Conservation (phyloP, 2,888 invertebrate genomes). For the Drosophila antonietae region DNA sequence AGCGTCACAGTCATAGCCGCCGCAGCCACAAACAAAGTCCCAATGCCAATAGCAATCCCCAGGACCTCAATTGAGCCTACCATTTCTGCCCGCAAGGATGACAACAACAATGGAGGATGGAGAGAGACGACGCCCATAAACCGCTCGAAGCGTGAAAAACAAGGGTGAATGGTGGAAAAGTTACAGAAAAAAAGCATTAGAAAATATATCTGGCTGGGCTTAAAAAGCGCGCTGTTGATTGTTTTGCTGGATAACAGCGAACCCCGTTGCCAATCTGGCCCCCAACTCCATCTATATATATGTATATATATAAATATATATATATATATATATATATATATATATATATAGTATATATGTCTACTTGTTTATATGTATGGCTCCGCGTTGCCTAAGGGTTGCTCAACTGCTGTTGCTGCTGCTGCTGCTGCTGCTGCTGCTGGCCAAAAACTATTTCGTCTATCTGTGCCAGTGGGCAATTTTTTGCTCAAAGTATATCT, state of each 20-base stretch:
- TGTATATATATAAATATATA: not conserved
- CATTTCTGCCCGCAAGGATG: constrained; percentile 55
- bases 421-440: constrained; percentile 7
- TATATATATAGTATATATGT: too few relatives aligned
- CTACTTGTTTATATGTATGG: not conserved
- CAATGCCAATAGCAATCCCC: constrained; percentile 67
- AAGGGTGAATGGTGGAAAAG: constrained; percentile 80
- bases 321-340: not conserved
- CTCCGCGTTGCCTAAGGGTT: constrained; percentile 63
- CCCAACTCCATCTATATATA: constrained; percentile 35
- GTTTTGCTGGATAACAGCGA: constrained; percentile 72
- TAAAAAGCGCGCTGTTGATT: constrained; percentile 79
- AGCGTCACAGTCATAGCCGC: constrained; percentile 47
- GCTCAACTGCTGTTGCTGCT: constrained; percentile 20
- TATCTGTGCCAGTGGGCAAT: constrained; percentile 70
- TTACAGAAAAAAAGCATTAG: constrained; percentile 81
- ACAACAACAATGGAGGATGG: constrained; percentile 21
- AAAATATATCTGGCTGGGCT: constrained; percentile 78
- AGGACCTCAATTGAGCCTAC: constrained; percentile 70
- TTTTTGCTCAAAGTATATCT: constrained; percentile 53
- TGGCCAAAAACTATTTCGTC: constrained; percentile 45
- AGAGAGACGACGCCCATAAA: constrained; percentile 61
- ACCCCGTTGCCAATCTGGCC: constrained; percentile 55
- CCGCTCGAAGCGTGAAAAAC: constrained; percentile 80
- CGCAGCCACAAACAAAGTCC: constrained; percentile 56